These are phyloP conservation scores for Periophthalmodon schlosseri DNA, from an alignment of 2,113 vertebrate genomes.

Conservation along the genomic window DNA sequence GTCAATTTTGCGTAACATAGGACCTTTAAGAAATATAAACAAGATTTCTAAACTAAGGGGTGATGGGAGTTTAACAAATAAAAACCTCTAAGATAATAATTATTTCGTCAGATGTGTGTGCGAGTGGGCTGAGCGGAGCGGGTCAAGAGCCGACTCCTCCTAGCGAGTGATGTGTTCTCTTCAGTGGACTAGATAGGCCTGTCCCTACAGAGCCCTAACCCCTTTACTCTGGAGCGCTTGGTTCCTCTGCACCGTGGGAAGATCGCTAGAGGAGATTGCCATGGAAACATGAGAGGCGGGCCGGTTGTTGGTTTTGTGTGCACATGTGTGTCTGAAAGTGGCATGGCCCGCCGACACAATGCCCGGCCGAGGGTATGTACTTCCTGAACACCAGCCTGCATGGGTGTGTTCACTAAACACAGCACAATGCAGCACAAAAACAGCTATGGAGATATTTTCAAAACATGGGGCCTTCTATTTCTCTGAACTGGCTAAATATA, in stretches of 20 bases:
- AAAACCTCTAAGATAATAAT: not conserved
- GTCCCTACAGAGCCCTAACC: slow-evolving; percentile 7
- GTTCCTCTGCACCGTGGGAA: slow-evolving; percentile 76
- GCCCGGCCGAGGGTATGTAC: slow-evolving; percentile 66
- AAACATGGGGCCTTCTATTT: slow-evolving; percentile 16
- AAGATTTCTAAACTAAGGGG: no score
- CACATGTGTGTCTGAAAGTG: slow-evolving; percentile 55
- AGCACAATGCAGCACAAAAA: slow-evolving; percentile 43
- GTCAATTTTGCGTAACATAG: no score
- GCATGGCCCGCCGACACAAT: slow-evolving; percentile 70
- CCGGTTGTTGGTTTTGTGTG: slow-evolving; percentile 67
- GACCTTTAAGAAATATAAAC: no score
- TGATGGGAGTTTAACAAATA: no score
- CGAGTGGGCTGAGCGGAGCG: slow-evolving; percentile 29
- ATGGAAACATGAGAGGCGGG: slow-evolving; percentile 72
- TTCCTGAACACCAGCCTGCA: slow-evolving; percentile 73
- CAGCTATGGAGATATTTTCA: slow-evolving; percentile 37
- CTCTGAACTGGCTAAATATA: not conserved
- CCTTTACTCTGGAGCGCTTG: slow-evolving; percentile 30
- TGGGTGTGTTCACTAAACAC: slow-evolving; percentile 68
- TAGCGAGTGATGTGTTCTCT: slow-evolving; percentile 74
- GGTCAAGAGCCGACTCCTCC: slow-evolving; percentile 73
- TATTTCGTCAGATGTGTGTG: not conserved
- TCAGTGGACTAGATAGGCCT: slow-evolving; percentile 61
- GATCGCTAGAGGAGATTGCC: slow-evolving; percentile 65